phyloP scores from a whole-genome alignment of 2,113 vertebrate genomes.

The Cisticola juncidis region DNA sequence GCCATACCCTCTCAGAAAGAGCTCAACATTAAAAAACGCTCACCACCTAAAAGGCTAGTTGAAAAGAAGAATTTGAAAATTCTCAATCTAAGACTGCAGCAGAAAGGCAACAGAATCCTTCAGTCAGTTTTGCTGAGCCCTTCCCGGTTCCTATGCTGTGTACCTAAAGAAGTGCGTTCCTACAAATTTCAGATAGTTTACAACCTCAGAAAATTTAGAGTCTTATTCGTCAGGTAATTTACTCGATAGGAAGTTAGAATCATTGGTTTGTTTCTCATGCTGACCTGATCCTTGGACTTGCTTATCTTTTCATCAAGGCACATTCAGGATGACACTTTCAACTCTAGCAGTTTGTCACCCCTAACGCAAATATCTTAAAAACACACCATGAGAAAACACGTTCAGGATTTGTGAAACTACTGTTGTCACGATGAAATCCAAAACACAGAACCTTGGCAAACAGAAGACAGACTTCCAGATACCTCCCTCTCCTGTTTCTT shows the following conservation, averaged over 20 bases:
- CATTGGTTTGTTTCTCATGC: not conserved
- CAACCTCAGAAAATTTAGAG: not conserved
- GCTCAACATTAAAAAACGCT: not conserved
- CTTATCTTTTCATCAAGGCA: not conserved
- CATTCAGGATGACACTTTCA: not conserved
- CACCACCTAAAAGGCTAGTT: not conserved
- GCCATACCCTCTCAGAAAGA: not conserved
- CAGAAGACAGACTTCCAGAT: not conserved
- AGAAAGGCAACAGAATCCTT: not conserved
- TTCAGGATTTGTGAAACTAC: not conserved
- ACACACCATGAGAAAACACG: not conserved
- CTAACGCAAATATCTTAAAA: not conserved
- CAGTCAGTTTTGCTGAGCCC: not conserved
- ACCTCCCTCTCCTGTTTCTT: not conserved
- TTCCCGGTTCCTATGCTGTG: not conserved
- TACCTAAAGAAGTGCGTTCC: not conserved
- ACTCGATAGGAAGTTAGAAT: not conserved
- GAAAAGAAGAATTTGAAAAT: not conserved
- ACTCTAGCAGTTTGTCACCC: not conserved
- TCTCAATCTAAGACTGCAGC: not conserved
- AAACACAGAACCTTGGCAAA: not conserved
- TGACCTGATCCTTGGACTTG: not conserved
- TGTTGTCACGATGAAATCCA: not conserved
- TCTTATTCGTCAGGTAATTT: not conserved
- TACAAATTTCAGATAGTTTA: not conserved